Evolutionary conservation across 2,888 invertebrate genomes (phyloP), one percentile per base, ranked within the genome.

Genomic region (Selenia dentaria): DNA sequence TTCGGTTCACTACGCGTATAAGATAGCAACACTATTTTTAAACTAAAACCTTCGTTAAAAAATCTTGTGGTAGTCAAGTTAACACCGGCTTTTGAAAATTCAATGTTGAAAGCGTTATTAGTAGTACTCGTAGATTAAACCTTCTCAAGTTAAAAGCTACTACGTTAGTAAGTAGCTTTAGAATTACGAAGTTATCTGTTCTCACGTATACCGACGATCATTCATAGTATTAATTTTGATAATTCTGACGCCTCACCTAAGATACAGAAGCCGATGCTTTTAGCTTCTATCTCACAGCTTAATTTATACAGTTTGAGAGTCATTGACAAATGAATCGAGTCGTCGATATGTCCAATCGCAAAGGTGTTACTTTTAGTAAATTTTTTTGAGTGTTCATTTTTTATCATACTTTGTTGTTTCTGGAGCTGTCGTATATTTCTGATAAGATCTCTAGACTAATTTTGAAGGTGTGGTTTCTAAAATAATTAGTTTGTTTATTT

Each of bases 211-310:
- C 67, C 64, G 68, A 67, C 72, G 75, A 86, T 87, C 83, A 84
- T 79, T 88, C 83, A 83, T 81, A 81, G 78, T 70, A 86, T 87
- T 85, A 83, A 79, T 80, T 82, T 83, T 63, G 84, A 87, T 87
- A 86, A 74, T 71, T 71, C 70, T 79, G 86, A 86, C 86, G 79
- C 85, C 85, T 80, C 61, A 50, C 57, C 54, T 42, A 34, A 67
- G 87, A 84, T 83, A 83, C 83, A 80, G 84, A 78, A 86, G 84
- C 74, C 74, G 67, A 86, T 75, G 86, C 85, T 87, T 85, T 87
- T 83, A 87, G 76, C 54, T 57, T 57, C 59, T 86, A 85, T 87
- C 87, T 74, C 49, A 54, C 59, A 64, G 66, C 76, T 80, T 79
- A 79, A 80, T 79, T 79, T 77, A 81, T 71, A 74, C 62, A 56